Evolutionary conservation across 92 coral and sea anemone genomes (phyloP).

Genomic region (Epizoanthus rinbou): DNA sequence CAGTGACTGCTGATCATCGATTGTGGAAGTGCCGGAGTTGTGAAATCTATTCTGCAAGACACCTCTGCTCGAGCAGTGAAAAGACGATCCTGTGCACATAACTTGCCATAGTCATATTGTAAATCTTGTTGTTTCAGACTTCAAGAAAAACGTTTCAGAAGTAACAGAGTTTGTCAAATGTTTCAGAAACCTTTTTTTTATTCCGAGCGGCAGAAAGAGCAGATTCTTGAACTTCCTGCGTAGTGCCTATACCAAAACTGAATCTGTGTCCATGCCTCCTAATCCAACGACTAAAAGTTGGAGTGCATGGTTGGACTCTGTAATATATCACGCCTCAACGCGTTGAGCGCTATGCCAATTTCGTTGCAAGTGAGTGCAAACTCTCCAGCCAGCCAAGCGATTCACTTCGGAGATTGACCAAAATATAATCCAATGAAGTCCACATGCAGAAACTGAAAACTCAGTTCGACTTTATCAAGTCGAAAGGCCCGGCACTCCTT

Average conservation of each 20-base stretch:
- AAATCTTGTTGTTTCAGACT: conserved; percentile 34
- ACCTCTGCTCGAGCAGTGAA: too few species aligned
- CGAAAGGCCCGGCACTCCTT: conserved; percentile 19
- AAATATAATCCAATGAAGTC: conserved; percentile 26
- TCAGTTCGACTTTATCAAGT: conserved; percentile 35
- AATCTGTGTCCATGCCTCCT: conserved; percentile 39
- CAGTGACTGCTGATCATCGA: too few species aligned
- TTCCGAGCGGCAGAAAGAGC: conserved; percentile 56
- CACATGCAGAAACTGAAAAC: conserved; percentile 43
- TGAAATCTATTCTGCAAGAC: too few species aligned
- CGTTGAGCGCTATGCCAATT: conserved; percentile 13
- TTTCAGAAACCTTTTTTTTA: conserved; percentile 35
- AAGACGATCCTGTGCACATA: conserved; percentile 49
- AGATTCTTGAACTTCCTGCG: conserved; percentile 47
- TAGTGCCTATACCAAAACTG: conserved; percentile 10
- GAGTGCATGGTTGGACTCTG: conserved; percentile 49
- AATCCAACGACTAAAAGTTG: conserved; percentile 47
- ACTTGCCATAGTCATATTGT: conserved; percentile 44
- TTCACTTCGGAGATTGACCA: conserved; percentile 38
- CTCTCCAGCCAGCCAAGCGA: conserved; percentile 18
- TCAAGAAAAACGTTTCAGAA: conserved; percentile 40
- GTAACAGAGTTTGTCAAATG: conserved; percentile 38
- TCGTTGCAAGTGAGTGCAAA: conserved; percentile 22
- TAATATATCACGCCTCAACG: conserved; percentile 27
- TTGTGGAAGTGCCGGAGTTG: too few species aligned